Percentiles rank a stretch among this genome's conserved stretches.
phyloP scores from a whole-genome alignment of 2,888 invertebrate genomes.

The Unio delphinus region DNA sequence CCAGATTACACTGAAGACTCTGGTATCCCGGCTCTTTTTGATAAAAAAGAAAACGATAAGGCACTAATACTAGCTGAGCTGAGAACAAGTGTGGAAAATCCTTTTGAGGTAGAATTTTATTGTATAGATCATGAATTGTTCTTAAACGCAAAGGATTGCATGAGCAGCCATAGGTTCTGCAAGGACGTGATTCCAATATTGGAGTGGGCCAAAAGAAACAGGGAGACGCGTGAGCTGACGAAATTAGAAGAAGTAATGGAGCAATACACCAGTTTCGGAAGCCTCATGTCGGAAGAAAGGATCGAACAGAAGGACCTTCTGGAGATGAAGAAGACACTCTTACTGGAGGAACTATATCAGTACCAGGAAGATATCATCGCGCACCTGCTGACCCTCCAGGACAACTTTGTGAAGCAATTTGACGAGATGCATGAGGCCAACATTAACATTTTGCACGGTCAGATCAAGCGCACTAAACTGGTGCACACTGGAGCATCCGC shows the following conservation, averaged over 20 bases:
- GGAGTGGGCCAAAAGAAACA: constrained; percentile 28
- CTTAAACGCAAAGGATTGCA: too few species aligned
- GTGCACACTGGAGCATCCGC: constrained; percentile 23
- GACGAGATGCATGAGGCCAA: constrained; percentile 23
- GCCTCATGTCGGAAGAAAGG: constrained; percentile 30
- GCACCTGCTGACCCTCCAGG: constrained; percentile 30
- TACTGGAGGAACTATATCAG: constrained; percentile 25
- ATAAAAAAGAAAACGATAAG: too few species aligned
- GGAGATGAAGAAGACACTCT: constrained; percentile 19
- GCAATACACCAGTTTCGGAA: constrained; percentile 4
- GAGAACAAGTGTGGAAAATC: too few species aligned
- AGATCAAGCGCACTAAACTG: constrained; percentile 27
- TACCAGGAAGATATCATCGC: constrained; percentile 30
- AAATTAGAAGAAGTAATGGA: neutral
- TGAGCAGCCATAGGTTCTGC: constrained; percentile 4
- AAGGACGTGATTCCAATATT: constrained; percentile 22
- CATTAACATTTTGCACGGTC: constrained; percentile 22
- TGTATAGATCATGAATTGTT: too few species aligned
- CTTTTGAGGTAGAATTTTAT: too few species aligned
- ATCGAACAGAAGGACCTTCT: constrained; percentile 17
- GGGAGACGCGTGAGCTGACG: neutral
- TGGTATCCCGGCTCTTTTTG: too few species aligned
- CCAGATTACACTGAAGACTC: too few species aligned
- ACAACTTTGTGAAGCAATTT: constrained; percentile 21
- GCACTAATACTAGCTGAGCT: too few species aligned